phyloP scores from a whole-genome alignment of 2,888 invertebrate species.

The Agrotis exclamationis region DNA sequence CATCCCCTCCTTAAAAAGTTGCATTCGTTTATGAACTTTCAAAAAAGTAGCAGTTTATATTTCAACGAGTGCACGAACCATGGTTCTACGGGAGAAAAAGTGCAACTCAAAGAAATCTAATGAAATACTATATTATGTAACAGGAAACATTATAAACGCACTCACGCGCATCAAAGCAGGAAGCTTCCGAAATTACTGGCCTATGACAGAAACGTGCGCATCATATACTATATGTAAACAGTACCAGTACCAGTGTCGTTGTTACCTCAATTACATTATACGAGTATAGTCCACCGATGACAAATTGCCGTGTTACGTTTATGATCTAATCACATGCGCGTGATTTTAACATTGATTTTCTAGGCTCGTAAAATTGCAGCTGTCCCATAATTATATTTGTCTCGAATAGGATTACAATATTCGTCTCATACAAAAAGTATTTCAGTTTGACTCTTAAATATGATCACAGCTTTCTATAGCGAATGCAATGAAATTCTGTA shows the following conservation, averaged over 20 bases:
- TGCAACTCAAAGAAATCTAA: slow-evolving; percentile 12
- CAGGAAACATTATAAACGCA: slow-evolving; percentile 61
- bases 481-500: neutral
- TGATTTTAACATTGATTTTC: slow-evolving; percentile 4
- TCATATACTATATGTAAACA: slow-evolving; percentile 40
- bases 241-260: slow-evolving; percentile 8
- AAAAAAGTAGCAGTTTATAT: too few species aligned
- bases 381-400: too few species aligned
- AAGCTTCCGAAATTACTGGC: slow-evolving; percentile 71
- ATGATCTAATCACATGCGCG: neutral
- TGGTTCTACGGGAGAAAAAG: neutral
- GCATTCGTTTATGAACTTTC: too few species aligned
- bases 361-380: neutral
- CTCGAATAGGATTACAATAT: too few species aligned
- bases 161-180: slow-evolving; percentile 72
- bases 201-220: slow-evolving; percentile 71
- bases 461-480: neutral
- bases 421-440: too few species aligned
- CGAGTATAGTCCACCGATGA: slow-evolving; percentile 23
- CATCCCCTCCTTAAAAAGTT: too few species aligned
- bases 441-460: too few species aligned
- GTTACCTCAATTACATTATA: slow-evolving; percentile 31
- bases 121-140: slow-evolving; percentile 19
- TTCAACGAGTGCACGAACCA: neutral
- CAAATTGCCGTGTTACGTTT: slow-evolving; percentile 29